Conservation (phyloP, 2,888 invertebrate species). For the Seira sanloemensis region DNA sequence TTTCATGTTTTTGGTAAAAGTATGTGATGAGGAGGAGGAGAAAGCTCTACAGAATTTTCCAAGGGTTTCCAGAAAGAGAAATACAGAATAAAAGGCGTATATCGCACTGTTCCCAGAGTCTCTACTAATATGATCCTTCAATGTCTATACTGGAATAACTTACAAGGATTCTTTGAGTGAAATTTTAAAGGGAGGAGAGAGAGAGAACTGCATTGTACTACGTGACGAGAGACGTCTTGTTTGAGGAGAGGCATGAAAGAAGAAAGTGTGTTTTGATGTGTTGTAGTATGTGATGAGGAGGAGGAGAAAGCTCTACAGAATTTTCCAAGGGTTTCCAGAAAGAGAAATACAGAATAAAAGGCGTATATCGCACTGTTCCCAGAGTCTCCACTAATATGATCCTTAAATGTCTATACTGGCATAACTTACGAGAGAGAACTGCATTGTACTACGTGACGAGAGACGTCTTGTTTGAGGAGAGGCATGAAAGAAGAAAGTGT, state of each 20-base stretch:
- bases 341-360: neutral
- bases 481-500: constrained; percentile 10
- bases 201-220: constrained; percentile 6
- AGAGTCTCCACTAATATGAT: neutral
- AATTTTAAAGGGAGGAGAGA: too few relatives aligned
- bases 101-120: too few relatives aligned
- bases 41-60: constrained; percentile 3
- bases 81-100: too few relatives aligned
- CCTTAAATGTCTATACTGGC: neutral
- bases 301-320: neutral
- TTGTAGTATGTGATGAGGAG: constrained; percentile 8
- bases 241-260: neutral
- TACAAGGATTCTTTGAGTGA: too few relatives aligned
- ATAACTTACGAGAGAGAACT: neutral
- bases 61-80: neutral
- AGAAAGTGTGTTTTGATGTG: constrained; percentile 40
- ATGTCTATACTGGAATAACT: neutral
- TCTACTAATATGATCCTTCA: neutral
- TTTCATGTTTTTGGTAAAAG: neutral
- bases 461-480: neutral
- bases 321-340: neutral
- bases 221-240: neutral
- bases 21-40: neutral
- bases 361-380: too few relatives aligned
- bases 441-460: constrained; percentile 11